Evolutionary conservation across 2,113 vertebrate species (phyloP), one percentile per base, ranked within the genome.

Genomic region (Upupa epops): DNA sequence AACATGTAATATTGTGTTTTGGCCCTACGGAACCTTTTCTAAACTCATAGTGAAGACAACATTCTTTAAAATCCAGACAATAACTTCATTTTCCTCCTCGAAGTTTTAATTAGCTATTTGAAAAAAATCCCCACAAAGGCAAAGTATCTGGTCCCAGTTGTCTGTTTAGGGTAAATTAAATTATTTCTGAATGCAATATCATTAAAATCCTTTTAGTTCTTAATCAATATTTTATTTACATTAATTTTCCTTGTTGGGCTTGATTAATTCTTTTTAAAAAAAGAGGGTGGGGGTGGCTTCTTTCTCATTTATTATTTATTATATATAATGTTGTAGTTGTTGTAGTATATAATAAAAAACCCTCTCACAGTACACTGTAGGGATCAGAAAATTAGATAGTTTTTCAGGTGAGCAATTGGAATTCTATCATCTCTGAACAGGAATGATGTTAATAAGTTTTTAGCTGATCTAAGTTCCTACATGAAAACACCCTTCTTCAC

Each of bases 141-240:
- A 95, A 97, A 96, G 34, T 96, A 96, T 94, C 71, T 96, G 94
- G 55, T 97, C 94, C 94, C 95, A 96, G 77, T 96, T 97, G 84
- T 95, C 90, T 97, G 54, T 95, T 97, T 94, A 94, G 83, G 78
- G 94, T 96, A 98, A 97, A 97, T 97, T 96, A 97, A 97, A 97
- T 97, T 97, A 97, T 97, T 96, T 97, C 86, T 96, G 82, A 93
- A 96, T 94, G 88, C 96, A 98, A 97, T 95, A 95, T 95, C 97
- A 97, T 97, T 97, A 97, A 95, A 97, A 97, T 96, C 94, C 96
- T 97, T 97, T 97, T 96, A 97, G 95, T 87, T 97, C 87, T 94
- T 97, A 97, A 97, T 97, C 95, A 97, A 97, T 97, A 97, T 97
- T 97, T 97, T 98, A 97, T 96, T 97, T 97, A 92, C 88, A 92